These are phyloP conservation scores for Agrochola lychnidis DNA, from an alignment of 2,888 invertebrate species.

Conservation along the genomic window DNA sequence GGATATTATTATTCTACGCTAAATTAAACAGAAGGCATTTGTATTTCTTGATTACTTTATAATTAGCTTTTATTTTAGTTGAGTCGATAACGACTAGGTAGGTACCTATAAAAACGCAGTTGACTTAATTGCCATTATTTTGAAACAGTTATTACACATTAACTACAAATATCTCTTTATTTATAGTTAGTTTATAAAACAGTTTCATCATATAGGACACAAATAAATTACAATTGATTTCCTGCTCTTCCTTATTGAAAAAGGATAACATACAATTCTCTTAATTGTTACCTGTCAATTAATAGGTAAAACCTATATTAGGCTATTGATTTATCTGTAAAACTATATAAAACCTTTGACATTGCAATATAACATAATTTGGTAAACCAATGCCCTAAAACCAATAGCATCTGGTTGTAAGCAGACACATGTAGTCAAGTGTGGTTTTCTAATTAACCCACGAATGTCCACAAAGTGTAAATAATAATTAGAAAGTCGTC, in stretches of 20 bases:
- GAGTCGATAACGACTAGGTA: slow-evolving; percentile 38
- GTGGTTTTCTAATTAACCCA: slow-evolving; percentile 38
- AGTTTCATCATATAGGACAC: background rate
- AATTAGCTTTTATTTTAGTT: slow-evolving; percentile 57
- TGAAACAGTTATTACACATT: slow-evolving; percentile 28
- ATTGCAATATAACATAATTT: slow-evolving; percentile 2
- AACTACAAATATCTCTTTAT: slow-evolving; percentile 4
- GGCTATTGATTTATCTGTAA: background rate
- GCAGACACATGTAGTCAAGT: slow-evolving; percentile 18
- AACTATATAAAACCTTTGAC: background rate
- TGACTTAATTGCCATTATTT: slow-evolving; percentile 42
- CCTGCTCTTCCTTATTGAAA: background rate
- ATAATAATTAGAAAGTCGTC: slow-evolving; percentile 79
- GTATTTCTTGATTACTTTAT: slow-evolving; percentile 48
- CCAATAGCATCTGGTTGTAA: slow-evolving; percentile 3
- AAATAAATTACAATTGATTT: slow-evolving; percentile 11
- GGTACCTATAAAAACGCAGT: slow-evolving; percentile 16
- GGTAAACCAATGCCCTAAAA: background rate
- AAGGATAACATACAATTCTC: background rate
- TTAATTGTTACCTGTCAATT: background rate
- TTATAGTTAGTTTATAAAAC: background rate
- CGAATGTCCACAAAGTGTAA: slow-evolving; percentile 41
- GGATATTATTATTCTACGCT: slow-evolving; percentile 29
- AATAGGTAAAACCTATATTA: slow-evolving; percentile 9
- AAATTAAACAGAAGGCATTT: slow-evolving; percentile 52